These are phyloP conservation scores for Pachycephus smyrnensis DNA, from an alignment of 2,888 invertebrate genomes.

Conservation along the genomic window DNA sequence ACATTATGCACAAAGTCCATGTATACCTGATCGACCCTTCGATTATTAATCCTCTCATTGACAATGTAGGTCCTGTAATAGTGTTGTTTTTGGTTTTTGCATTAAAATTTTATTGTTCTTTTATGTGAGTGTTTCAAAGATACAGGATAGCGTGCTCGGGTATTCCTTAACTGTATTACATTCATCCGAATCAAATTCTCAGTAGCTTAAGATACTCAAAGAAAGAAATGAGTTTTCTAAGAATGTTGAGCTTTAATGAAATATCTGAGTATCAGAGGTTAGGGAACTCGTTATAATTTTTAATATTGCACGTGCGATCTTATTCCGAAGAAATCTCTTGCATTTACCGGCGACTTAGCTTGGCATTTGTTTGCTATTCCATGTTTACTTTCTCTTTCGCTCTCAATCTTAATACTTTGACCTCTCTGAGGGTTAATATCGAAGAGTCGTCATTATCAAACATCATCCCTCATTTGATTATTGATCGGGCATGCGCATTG, in stretches of 20 bases:
- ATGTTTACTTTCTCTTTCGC: neutral
- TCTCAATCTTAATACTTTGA: neutral
- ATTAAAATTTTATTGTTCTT: neutral
- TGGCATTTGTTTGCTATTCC: slow-evolving; percentile 25
- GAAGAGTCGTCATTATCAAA: neutral
- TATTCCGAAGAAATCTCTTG: slow-evolving; percentile 27
- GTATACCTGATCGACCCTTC: slow-evolving; percentile 23
- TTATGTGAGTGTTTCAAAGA: neutral
- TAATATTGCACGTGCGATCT: slow-evolving; percentile 17
- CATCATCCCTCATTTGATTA: neutral
- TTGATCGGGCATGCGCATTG: slow-evolving; percentile 14
- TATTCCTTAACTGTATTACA: neutral
- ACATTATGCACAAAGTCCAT: neutral
- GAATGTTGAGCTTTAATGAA: neutral
- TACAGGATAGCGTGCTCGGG: neutral
- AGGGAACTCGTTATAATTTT: neutral
- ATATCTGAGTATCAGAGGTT: neutral
- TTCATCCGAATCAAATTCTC: neutral
- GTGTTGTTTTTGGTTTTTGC: neutral
- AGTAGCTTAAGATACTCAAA: neutral
- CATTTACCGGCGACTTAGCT: slow-evolving; percentile 37
- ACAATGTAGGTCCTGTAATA: slow-evolving; percentile 22
- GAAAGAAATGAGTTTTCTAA: neutral
- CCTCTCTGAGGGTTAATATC: neutral
- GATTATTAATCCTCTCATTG: slow-evolving; percentile 38